Base-by-base conservation (phyloP, 2,888 invertebrate genomes). In the Emmelina monodactyla region DNA sequence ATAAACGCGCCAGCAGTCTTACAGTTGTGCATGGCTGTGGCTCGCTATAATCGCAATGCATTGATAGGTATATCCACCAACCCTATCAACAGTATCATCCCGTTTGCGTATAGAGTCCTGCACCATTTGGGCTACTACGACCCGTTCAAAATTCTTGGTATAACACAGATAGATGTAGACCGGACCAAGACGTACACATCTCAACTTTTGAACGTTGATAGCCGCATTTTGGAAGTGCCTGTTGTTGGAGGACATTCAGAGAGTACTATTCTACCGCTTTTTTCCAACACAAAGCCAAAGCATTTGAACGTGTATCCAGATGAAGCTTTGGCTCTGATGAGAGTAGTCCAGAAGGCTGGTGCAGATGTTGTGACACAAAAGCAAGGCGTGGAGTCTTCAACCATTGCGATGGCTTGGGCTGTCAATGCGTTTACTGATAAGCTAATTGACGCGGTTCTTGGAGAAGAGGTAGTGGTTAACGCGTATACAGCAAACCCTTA, bases 221-320 rank as follows among this genome's bases (percentile, higher is more conserved):
- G 64, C 9, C 32, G 40, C 9, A 41, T 50, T 14, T 34, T 72
- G 14, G 35, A 47, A 5, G 38, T 72, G 16, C 72, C 71, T 10
- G 66, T 71, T 1, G 59, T 72, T 11, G 67, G 72, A 33, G 72
- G 70, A 0, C 67, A 70, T 44, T 71, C 71, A 0, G 65, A 66
- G 11, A 54, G 65, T 1, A 68, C 70, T 2, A 57, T 69, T 22
- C 48, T 71, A 33, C 72, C 71, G 3, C 39, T 72, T 15, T 71
- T 68, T 49, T 71, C 71, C 1, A 63, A 61, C 45, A 40, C 71
- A 30, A 35, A 44, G 2, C 68, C 68, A 1, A 30, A 39, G 2
- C 44, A 43, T 22, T 50, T 50, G 25, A 22, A 14, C 15, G 16
- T 71, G 13, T 53, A 60, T 39, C 35, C 44, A 3, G 40, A 41